Evolutionary conservation across 2,888 invertebrate species (phyloP), one percentile per base, ranked within the genome.

Genomic region (Crioceris asparagi): DNA sequence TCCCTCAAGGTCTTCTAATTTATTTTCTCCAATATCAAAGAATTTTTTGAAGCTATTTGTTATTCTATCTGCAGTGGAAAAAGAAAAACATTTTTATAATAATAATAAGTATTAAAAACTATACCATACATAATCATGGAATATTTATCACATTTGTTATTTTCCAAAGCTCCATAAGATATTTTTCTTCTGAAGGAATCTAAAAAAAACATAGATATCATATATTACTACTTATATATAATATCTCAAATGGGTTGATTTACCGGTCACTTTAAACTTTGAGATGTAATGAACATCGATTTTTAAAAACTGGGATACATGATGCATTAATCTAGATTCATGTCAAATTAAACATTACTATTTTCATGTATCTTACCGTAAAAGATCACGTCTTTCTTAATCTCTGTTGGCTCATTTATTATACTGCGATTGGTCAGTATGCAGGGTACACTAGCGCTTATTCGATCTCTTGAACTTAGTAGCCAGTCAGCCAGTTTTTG

Each of bases 1-100:
- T 10, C 61, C 62, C 19, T 46, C 48, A 14, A 61, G 44, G 16
- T 47, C 37, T 2, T 32, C 17, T 10, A 43, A 45, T 37, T 57
- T 52, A 31, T 44, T 44, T 17, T 44, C 32, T 8, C 41, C 42
- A 11, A 51, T 39, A 17, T 19, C n/a, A 17, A 53, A 38, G 23
- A 50, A 43, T 15, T 40, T 42, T 41, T 42, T 32, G 29, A 49
- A 51, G 25, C 27, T 17, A n/a, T 38, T 33, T n/a, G 18, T 34
- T 8, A 12, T 31, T 8, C 12, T 10, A 42, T 48, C 48, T 47
- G 35, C 33, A 49, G n/a, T n/a, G n/a, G n/a, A n/a, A n/a, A n/a
- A n/a, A n/a, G n/a, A n/a, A n/a, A n/a, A n/a, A n/a, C n/a, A n/a
- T n/a, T n/a, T n/a, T n/a, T n/a, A n/a, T n/a, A n/a, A n/a, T n/a